phyloP scores from a whole-genome alignment of 2,113 vertebrate species.

The Cyanistes caeruleus region DNA sequence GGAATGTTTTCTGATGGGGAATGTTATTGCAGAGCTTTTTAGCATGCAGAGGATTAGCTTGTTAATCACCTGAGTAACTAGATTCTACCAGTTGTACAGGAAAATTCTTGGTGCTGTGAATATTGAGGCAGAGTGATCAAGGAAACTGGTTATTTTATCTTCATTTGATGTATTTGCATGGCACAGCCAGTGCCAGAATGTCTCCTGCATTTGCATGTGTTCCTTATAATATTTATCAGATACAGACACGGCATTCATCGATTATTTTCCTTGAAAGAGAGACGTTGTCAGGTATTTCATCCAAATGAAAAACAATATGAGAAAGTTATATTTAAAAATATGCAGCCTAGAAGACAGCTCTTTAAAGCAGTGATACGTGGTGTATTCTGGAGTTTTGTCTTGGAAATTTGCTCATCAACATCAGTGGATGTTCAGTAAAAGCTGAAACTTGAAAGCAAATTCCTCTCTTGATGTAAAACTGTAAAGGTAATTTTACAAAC shows the following conservation, averaged over 20 bases:
- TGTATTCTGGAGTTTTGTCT: neutral
- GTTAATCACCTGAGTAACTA: constrained; percentile 55
- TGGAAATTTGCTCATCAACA: neutral
- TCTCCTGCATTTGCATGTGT: constrained; percentile 8
- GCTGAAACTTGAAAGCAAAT: neutral
- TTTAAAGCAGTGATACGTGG: neutral
- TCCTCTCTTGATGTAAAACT: neutral
- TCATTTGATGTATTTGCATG: constrained; percentile 18
- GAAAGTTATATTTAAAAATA: neutral
- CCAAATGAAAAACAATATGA: neutral
- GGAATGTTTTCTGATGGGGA: constrained; percentile 48
- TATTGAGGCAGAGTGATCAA: neutral
- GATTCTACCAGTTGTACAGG: constrained; percentile 53
- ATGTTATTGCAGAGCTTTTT: constrained; percentile 49
- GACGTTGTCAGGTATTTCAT: neutral
- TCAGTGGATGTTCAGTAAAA: neutral
- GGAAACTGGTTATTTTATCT: constrained; percentile 27
- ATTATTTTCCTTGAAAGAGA: neutral
- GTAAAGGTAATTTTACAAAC: neutral
- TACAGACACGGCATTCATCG: neutral
- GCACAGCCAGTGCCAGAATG: neutral
- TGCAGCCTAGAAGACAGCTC: neutral
- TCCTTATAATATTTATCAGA: neutral
- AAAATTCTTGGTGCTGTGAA: constrained; percentile 23
- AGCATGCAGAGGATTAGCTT: constrained; percentile 51